Conservation (phyloP, 2,797 vertebrate genomes). For the Scomberomorus guttatus region DNA sequence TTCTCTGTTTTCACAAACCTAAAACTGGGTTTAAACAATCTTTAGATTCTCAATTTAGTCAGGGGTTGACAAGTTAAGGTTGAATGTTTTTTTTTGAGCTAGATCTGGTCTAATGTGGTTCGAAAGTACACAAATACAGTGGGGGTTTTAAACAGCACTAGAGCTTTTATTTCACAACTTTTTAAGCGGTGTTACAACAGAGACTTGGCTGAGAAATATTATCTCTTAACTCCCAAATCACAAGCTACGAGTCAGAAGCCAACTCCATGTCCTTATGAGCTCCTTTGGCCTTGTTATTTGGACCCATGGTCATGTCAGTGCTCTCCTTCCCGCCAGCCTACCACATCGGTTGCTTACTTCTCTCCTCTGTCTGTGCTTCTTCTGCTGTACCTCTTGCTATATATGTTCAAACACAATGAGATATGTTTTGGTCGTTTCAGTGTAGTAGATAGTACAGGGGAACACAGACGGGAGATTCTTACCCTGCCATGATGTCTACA, state of each 20-base stretch:
- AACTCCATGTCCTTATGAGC: slow-evolving; percentile 16
- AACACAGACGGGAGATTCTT: slow-evolving; percentile 23
- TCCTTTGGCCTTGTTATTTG: slow-evolving; percentile 41
- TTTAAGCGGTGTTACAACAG: neutral
- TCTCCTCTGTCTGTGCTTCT: slow-evolving; percentile 43
- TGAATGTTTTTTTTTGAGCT: neutral
- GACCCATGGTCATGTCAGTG: slow-evolving; percentile 35
- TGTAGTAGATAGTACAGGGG: slow-evolving; percentile 33
- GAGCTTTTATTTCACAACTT: slow-evolving; percentile 12
- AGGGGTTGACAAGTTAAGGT: neutral
- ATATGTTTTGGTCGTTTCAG: slow-evolving; percentile 27
- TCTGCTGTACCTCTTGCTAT: slow-evolving; percentile 44
- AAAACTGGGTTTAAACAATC: neutral
- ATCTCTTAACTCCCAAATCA: neutral
- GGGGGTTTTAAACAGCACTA: slow-evolving; percentile 8
- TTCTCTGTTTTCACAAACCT: neutral
- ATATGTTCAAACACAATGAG: slow-evolving; percentile 27
- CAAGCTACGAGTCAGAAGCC: slow-evolving; percentile 11
- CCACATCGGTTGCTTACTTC: slow-evolving; percentile 26
- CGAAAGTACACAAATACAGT: too few relatives aligned
- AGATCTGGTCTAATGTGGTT: neutral
- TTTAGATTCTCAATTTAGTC: neutral
- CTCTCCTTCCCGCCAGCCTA: slow-evolving; percentile 27
- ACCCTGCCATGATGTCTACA: slow-evolving; percentile 38
- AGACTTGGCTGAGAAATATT: neutral